phyloP scores from a whole-genome alignment of 2,113 vertebrate genomes.

The Kryptolebias marmoratus region DNA sequence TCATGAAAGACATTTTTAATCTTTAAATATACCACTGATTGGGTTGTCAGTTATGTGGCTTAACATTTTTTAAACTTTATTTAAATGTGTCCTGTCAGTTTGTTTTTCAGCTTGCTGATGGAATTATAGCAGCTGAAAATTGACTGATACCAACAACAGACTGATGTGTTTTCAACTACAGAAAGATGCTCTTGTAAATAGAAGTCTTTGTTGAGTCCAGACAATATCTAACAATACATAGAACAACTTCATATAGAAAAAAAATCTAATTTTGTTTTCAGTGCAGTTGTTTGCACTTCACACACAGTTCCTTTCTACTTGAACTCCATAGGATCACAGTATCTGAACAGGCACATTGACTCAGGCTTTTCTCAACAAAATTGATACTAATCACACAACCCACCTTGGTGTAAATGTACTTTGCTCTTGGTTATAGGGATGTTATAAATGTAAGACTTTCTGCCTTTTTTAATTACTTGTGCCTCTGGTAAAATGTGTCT shows the following conservation, averaged over 20 bases:
- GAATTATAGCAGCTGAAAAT: too few relatives aligned
- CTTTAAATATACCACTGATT: too few relatives aligned
- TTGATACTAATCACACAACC: constrained; percentile 52
- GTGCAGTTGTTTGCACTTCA: not conserved
- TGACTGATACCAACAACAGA: too few relatives aligned
- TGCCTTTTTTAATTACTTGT: constrained; percentile 46
- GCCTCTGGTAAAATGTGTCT: constrained; percentile 36
- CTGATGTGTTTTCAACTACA: not conserved
- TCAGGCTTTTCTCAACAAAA: not conserved
- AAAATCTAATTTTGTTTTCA: not conserved
- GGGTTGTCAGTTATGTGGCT: too few relatives aligned
- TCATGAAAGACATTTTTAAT: too few relatives aligned
- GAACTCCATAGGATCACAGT: constrained; percentile 2
- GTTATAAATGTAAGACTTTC: constrained; percentile 52
- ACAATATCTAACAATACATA: not conserved
- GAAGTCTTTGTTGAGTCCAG: not conserved
- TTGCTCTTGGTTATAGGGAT: constrained; percentile 45
- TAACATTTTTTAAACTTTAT: too few relatives aligned
- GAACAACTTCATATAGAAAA: not conserved
- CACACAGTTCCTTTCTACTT: not conserved
- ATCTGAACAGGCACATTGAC: constrained; percentile 23
- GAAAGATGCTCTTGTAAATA: not conserved
- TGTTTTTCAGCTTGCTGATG: too few relatives aligned
- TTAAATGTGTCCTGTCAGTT: too few relatives aligned
- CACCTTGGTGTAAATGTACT: constrained; percentile 46